Evolutionary conservation across 1,140 invertebrate genomes (phyloP).

Genomic region (Zaprionus kolodkinae): DNA sequence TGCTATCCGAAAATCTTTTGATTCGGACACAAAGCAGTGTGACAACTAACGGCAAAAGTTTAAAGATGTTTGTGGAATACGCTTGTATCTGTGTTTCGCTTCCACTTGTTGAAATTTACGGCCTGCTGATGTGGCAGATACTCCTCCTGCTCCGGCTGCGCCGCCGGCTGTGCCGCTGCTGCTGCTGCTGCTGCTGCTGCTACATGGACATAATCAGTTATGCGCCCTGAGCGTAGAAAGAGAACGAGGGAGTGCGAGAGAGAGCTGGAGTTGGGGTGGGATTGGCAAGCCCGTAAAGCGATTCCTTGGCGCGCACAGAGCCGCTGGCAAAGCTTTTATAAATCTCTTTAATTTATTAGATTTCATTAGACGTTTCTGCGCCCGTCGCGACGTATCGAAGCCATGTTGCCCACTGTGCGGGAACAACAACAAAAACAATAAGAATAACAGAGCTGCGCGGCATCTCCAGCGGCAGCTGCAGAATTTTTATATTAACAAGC

Average conservation of each 20-base stretch:
- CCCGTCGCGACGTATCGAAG: conserved; percentile 47
- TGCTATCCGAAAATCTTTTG: conserved; percentile 5
- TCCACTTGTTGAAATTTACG: conserved; percentile 64
- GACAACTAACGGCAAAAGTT: conserved; percentile 53
- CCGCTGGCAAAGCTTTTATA: conserved; percentile 66
- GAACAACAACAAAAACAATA: conserved; percentile 2
- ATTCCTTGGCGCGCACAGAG: conserved; percentile 10
- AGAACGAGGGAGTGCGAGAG: no score
- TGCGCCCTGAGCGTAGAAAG: conserved; percentile 24
- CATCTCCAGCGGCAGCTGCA: conserved; percentile 32
- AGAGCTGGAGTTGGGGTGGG: not conserved
- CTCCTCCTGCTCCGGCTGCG: conserved; percentile 10
- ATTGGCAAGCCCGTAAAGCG: conserved; percentile 2
- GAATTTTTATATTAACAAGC: conserved; percentile 76
- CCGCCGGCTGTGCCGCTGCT: conserved; percentile 57
- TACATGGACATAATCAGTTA: conserved; percentile 57
- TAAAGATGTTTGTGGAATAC: conserved; percentile 9
- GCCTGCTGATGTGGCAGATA: conserved; percentile 36
- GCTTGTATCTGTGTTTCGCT: not conserved
- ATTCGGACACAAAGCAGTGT: conserved; percentile 32
- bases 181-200: conserved; percentile 36
- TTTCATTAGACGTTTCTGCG: conserved; percentile 74
- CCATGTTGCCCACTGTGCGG: conserved; percentile 16
- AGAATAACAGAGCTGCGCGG: not conserved
- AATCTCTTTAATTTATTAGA: conserved; percentile 81